Base-by-base conservation (phyloP, 2,888 invertebrate genomes). In the Cryptus viduatorius region DNA sequence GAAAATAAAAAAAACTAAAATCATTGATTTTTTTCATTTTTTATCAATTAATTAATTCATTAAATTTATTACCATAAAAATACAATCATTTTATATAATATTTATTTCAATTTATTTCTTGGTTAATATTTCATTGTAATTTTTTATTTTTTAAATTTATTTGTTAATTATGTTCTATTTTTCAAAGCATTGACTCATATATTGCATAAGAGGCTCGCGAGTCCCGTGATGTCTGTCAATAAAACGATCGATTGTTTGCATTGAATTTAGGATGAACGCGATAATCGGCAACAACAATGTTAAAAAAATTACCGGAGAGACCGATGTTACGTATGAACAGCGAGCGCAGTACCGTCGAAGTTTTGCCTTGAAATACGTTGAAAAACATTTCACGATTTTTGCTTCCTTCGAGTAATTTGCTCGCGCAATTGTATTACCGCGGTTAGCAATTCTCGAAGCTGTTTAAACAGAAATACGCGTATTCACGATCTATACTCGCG, bases 381-480 rank as follows among this genome's bases (percentile, higher is more conserved):
- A 64, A 71, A 75, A 75, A 50, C 56, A 19, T 19, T 19, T 16
- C 8, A 12, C 37, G 3, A 56, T 71, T 44, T 68, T 8, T 19
- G 46, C 65, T 83, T 83, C 24, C 68, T 48, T 42, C 7, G 59
- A 78, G 31, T 24, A 24, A 24, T 24, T 24, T 24, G 24, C 24
- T 19, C 16, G 59, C 31, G 44, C 42, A 48, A 67, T 67, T 72
- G 65, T 68, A 61, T 83, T 56, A 10, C 12, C 37, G 37, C 37
- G 73, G 50, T 48, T 65, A 61, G 31, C 46, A 50, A 4, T 31
- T 19, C 44, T 50, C 67, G 72, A 84, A 76, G 72, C 67, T 80
- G 50, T 72, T 68, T 50, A 73, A 84, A 84, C 56, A 76, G 71
- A 80, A 80, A 72, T 73, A 68, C 80, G n/a, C 67, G 42, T 10